These are phyloP conservation scores for Orius laevigatus DNA, from an alignment of 1,140 invertebrate genomes.

Conservation along the genomic window DNA sequence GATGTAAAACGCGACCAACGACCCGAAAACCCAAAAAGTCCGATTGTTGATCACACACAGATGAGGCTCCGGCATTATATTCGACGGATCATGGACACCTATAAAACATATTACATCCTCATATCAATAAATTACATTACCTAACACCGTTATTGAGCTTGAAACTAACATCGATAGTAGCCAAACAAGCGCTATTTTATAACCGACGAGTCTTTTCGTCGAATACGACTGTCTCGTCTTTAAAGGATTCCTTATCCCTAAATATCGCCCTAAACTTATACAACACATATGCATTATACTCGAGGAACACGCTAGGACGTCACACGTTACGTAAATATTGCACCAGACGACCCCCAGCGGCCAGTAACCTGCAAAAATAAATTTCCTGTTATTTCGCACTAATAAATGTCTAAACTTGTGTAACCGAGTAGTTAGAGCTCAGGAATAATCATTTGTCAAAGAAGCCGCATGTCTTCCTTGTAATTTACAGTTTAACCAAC, in stretches of 20 bases:
- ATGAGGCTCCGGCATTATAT: conserved; percentile 57
- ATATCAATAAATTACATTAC: conserved; percentile 33
- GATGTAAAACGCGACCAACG: conserved; percentile 79
- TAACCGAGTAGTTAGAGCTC: conserved; percentile 5
- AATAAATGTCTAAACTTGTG: too few species aligned
- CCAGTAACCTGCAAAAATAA: conserved; percentile 58
- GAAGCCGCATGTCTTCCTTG: background rate
- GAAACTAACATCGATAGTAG: conserved; percentile 70
- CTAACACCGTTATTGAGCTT: conserved; percentile 72
- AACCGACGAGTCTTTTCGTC: conserved; percentile 56
- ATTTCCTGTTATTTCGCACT: background rate
- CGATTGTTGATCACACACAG: conserved; percentile 74
- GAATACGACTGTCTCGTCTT: conserved; percentile 53
- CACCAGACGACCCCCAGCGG: conserved; percentile 75
- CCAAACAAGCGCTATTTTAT: conserved; percentile 76
- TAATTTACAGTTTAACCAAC: too few species aligned
- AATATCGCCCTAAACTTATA: conserved; percentile 81
- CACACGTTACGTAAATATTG: conserved; percentile 83
- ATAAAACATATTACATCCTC: conserved; percentile 10
- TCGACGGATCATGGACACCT: conserved; percentile 52
- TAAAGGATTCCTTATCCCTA: conserved; percentile 80
- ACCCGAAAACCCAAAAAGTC: conserved; percentile 74
- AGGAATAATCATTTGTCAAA: conserved; percentile 5
- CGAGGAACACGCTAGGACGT: conserved; percentile 85
- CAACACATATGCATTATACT: conserved; percentile 97